A percentile compares a stretch with the other conserved stretches of the same genome.
These are phyloP conservation scores for Falcunculus frontatus DNA, from an alignment of 2,113 vertebrate species.

Conservation along the genomic window DNA sequence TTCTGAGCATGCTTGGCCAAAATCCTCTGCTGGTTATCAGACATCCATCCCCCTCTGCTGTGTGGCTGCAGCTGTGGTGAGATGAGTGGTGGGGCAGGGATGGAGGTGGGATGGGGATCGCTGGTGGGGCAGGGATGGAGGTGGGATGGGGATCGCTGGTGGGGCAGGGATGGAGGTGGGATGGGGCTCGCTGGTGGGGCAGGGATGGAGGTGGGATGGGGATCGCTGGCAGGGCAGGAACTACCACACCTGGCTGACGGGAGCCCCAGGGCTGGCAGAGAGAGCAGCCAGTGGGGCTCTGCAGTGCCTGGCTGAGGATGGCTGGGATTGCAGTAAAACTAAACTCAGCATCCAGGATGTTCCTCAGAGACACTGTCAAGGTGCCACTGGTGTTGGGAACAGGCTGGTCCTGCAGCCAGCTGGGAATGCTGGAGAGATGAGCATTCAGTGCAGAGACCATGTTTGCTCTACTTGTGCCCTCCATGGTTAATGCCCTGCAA, in stretches of 20 bases:
- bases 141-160: rapidly evolving
- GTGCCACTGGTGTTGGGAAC: neutral
- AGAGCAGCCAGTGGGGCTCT: neutral
- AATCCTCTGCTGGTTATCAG: neutral
- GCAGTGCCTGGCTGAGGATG: neutral
- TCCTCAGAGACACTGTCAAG: too few species aligned
- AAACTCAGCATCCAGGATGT: rapidly evolving
- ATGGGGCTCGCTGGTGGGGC: neutral
- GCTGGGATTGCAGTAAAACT: neutral
- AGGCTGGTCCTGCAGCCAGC: neutral
- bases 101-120: rapidly evolving
- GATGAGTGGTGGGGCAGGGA: neutral
- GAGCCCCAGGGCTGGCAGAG: neutral
- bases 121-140: neutral
- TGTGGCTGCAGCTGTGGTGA: neutral
- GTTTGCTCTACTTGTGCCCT: neutral
- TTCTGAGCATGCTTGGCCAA: neutral
- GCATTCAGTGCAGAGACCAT: rapidly evolving
- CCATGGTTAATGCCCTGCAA: neutral
- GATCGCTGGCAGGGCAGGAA: neutral
- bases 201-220: neutral
- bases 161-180: neutral
- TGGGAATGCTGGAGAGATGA: neutral
- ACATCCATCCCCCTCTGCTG: neutral
- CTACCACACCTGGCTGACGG: rapidly evolving